Conservation (phyloP, 2,888 invertebrate genomes). For the Apantesis nais region DNA sequence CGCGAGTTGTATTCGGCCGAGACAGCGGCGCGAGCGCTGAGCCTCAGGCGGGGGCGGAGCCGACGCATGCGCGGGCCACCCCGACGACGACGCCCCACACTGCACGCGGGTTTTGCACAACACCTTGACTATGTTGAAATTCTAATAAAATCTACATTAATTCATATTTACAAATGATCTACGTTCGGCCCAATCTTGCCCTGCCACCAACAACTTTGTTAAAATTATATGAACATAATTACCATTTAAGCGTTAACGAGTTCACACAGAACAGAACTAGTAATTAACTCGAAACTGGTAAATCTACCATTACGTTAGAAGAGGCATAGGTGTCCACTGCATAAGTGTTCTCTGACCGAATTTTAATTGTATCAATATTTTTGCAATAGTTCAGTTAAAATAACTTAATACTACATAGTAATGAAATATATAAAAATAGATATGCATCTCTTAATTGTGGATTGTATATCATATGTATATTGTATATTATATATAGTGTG, state of each 20-base stretch:
- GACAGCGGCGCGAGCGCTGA: conserved; percentile 55
- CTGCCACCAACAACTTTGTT: not conserved
- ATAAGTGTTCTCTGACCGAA: not conserved
- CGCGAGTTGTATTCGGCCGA: conserved; percentile 42
- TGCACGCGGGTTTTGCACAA: conserved; percentile 52
- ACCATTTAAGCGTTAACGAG: not conserved
- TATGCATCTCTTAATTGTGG: too few species aligned
- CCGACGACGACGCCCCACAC: conserved; percentile 74
- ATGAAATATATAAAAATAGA: too few species aligned
- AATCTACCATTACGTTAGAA: not conserved
- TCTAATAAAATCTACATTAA: conserved; percentile 33
- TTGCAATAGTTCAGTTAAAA: too few species aligned
- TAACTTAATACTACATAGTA: not conserved
- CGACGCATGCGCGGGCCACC: conserved; percentile 77
- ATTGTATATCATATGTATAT: too few species aligned
- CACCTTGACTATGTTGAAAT: conserved; percentile 41
- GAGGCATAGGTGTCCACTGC: not conserved
- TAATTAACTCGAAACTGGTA: not conserved
- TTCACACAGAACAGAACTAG: not conserved
- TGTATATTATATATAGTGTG: too few species aligned
- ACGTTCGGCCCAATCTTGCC: not conserved
- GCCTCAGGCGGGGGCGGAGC: conserved; percentile 74
- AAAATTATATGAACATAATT: not conserved
- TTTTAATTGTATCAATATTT: not conserved
- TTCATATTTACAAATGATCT: conserved; percentile 21